Percentiles rank a stretch among this genome's conserved stretches.
These are phyloP conservation scores for Melanocharis versteri DNA, from an alignment of 2,113 vertebrate genomes.

Conservation along the genomic window DNA sequence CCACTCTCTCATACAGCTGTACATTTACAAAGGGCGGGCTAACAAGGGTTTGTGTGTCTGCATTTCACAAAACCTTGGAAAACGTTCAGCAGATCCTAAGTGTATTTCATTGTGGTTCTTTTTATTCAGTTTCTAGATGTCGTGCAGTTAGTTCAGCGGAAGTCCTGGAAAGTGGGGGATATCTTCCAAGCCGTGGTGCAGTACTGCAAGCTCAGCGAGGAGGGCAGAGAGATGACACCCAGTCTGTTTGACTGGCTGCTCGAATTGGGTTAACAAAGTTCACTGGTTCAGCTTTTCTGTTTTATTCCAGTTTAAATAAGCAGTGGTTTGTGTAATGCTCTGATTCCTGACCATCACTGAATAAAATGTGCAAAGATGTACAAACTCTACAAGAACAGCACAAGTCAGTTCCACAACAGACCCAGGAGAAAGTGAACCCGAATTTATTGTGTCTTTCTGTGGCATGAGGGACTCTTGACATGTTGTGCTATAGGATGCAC, in stretches of 20 bases:
- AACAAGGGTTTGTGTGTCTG: background rate
- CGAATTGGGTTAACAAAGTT: slow-evolving; percentile 76
- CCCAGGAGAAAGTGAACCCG: background rate
- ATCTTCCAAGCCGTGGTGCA: slow-evolving; percentile 87
- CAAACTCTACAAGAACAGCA: background rate
- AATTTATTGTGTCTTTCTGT: background rate
- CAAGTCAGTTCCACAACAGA: background rate
- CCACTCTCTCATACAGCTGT: background rate
- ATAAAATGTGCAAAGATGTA: slow-evolving; percentile 36
- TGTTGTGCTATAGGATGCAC: background rate
- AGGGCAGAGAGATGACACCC: slow-evolving; percentile 63
- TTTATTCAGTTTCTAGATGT: slow-evolving; percentile 87
- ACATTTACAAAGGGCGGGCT: background rate
- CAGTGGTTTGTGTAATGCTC: slow-evolving; percentile 45
- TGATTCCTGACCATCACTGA: slow-evolving; percentile 21
- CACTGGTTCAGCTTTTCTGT: background rate
- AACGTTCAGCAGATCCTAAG: background rate
- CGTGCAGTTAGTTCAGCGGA: slow-evolving; percentile 85
- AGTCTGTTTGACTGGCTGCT: slow-evolving; percentile 96
- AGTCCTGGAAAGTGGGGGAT: slow-evolving; percentile 90
- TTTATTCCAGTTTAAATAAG: slow-evolving; percentile 39
- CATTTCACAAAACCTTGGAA: background rate
- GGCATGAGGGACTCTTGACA: background rate
- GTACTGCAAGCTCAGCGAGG: slow-evolving; percentile 84
- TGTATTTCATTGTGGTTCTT: background rate